Base-by-base conservation (phyloP, 1,140 invertebrate species). In the Vanessa tameamea region DNA sequence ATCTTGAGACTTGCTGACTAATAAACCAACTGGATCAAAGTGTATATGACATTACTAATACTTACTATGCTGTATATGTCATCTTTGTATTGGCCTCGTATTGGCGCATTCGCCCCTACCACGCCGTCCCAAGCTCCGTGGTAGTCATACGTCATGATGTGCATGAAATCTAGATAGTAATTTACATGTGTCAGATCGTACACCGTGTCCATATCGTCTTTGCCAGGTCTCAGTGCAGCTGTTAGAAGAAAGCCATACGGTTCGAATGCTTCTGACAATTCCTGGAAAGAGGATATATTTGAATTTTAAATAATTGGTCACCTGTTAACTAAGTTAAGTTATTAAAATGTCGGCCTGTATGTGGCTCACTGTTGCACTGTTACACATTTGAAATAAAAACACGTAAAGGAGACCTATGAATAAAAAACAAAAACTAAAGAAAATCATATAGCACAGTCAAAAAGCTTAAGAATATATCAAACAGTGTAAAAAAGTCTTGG, bases 111-210 rank as follows among this genome's bases (percentile, higher is more conserved):
- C 26, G 96, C 95, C 1, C 96, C 95, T 0, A 97, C 95, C 61
- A 93, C 93, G 0, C 92, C 93, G 78, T 98, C 96, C 97, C 97
- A 98, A 4, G 95, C 93, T 7, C 97, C 97, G 80, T 98, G 97
- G 89, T 97, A 98, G 92, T 98, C 97, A 84, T 98, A 98, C 69
- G 95, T 95, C 97, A 98, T 98, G 72, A 98, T 94, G 80, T 98
- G 97, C 31, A 99, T 95, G 59, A 95, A 96, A 89, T 98, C 97
- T n/a, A 98, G 87, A 82, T 96, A 95, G 12, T 94, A 89, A 0
- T 96, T 95, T 43, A 98, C 92, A 78, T 94, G 93, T 11, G 94
- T 90, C 23, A 98, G 93, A 86, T 98, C 95, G 80, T 98, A 98
- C 1, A 95, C 96, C 0, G 90, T 80, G 71, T 97, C 95, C 70